Conservation (phyloP, 2,888 invertebrate species). For the Noctua pronuba region DNA sequence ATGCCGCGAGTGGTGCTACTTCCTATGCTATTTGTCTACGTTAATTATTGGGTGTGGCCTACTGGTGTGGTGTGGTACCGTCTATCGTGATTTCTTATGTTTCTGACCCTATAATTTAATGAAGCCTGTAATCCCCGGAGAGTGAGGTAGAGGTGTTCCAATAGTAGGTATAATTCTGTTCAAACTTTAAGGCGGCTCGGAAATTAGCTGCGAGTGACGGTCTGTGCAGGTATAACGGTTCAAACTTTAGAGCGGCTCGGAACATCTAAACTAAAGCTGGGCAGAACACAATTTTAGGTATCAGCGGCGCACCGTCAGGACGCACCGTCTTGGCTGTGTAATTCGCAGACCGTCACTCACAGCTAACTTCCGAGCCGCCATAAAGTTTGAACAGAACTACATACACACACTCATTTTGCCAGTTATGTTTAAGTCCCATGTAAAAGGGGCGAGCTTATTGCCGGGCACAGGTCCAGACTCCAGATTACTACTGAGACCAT, state of each 20-base stretch:
- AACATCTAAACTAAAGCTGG: too few relatives aligned
- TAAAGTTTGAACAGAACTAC: too few relatives aligned
- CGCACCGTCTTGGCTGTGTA: too few relatives aligned
- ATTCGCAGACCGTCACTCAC: too few relatives aligned
- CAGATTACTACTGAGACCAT: not conserved
- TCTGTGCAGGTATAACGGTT: too few relatives aligned
- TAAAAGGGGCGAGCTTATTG: not conserved
- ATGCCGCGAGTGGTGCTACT: conserved; percentile 26
- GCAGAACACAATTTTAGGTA: too few relatives aligned
- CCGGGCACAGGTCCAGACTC: not conserved
- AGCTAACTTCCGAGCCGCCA: too few relatives aligned
- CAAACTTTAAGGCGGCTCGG: too few relatives aligned
- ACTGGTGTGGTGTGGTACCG: not conserved
- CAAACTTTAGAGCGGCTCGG: too few relatives aligned
- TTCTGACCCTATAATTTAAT: not conserved
- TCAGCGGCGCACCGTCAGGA: too few relatives aligned
- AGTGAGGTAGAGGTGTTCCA: not conserved
- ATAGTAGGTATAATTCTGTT: not conserved
- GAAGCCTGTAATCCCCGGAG: not conserved
- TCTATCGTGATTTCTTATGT: not conserved
- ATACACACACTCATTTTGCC: not conserved
- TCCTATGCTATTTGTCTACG: conserved; percentile 51
- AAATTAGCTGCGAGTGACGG: too few relatives aligned
- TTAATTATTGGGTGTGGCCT: conserved; percentile 25
- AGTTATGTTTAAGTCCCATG: not conserved